Percentiles rank a stretch among this genome's conserved stretches.
Conservation (phyloP, 2,888 invertebrate genomes). For the Hypselothyrea guttata region DNA sequence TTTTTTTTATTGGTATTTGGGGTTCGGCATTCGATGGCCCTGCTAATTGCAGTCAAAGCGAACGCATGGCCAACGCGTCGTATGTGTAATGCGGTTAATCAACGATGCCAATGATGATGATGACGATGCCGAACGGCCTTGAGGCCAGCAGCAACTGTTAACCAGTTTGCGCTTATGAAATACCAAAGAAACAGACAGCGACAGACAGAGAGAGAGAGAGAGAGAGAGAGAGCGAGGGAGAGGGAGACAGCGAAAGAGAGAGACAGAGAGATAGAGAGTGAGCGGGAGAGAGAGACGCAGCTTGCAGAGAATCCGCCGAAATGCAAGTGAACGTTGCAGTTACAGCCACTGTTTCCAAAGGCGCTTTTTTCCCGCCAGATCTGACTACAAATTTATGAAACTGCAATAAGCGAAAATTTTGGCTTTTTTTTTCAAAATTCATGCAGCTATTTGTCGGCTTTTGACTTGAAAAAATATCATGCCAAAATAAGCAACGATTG, state of each 20-base stretch:
- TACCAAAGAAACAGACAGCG: conserved; percentile 46
- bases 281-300: conserved; percentile 8
- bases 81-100: conserved; percentile 75
- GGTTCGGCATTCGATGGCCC: conserved; percentile 45
- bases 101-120: conserved; percentile 44
- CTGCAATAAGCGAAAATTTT: too few relatives aligned
- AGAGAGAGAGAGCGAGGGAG: background rate
- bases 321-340: conserved; percentile 69
- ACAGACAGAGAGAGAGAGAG: conserved; percentile 8
- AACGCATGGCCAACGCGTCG: conserved; percentile 56
- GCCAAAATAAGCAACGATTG: too few relatives aligned
- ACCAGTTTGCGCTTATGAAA: conserved; percentile 73
- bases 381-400: too few relatives aligned
- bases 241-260: conserved; percentile 6
- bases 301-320: conserved; percentile 60
- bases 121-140: conserved; percentile 24
- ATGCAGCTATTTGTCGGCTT: too few relatives aligned
- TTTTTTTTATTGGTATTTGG: background rate
- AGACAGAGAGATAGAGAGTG: conserved; percentile 9
- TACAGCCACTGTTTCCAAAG: too few relatives aligned
- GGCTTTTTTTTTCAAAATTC: too few relatives aligned
- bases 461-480: too few relatives aligned
- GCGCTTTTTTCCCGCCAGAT: too few relatives aligned
- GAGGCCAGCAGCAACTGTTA: conserved; percentile 28
- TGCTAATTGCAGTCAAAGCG: conserved; percentile 72